Evolutionary conservation across 64 coral and sea anemone species (phyloP).

Genomic region (Cladopsammia gracilis): DNA sequence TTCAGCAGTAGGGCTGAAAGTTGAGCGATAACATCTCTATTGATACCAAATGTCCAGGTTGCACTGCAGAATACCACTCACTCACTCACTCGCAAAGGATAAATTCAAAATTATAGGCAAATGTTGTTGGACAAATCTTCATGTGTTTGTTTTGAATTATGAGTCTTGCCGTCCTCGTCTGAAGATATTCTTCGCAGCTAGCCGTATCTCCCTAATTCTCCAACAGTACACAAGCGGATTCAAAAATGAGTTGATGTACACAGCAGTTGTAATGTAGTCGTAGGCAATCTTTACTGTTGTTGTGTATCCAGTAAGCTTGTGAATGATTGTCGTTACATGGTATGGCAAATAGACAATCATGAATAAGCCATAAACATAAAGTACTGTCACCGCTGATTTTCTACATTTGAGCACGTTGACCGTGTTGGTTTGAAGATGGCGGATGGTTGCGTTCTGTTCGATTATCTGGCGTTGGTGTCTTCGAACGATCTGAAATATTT

Average conservation of each 20-base stretch:
- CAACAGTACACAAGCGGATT: conserved; percentile 4
- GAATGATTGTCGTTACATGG: not conserved
- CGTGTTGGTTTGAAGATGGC: not conserved
- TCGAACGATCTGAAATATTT: no score
- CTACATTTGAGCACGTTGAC: not conserved
- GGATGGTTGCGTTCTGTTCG: not conserved
- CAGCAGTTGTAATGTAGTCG: not conserved
- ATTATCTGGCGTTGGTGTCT: not conserved
- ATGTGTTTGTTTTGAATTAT: no score
- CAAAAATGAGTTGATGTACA: not conserved
- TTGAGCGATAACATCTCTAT: no score
- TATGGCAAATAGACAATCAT: not conserved
- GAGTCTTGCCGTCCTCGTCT: no score
- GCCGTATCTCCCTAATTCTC: not conserved
- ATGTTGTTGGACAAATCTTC: no score
- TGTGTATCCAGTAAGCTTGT: not conserved
- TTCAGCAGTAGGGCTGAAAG: no score
- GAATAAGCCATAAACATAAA: not conserved
- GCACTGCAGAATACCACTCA: no score
- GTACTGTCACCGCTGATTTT: not conserved
- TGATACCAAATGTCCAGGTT: no score
- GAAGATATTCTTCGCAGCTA: no score
- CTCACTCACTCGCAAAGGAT: no score
- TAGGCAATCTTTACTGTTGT: not conserved
- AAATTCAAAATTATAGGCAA: no score